phyloP scores from a whole-genome alignment of 64 coral and sea anemone species.

The Platygyra sinensis region DNA sequence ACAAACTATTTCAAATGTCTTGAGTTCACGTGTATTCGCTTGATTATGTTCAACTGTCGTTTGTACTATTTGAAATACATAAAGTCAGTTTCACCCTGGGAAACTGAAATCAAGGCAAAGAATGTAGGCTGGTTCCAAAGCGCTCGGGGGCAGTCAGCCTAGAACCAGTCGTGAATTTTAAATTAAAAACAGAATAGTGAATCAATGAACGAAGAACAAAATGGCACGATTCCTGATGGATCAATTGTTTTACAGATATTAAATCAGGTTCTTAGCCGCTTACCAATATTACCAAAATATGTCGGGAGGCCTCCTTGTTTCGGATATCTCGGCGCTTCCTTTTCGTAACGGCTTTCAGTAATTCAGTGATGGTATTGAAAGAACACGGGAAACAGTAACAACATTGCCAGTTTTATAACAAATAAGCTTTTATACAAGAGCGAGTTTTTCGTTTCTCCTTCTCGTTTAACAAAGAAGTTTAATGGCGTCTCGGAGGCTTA shows the following conservation, averaged over 20 bases:
- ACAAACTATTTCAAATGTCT: neutral
- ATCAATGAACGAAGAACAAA: neutral
- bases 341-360: too few species aligned
- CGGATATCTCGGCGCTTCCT: too few species aligned
- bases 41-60: neutral
- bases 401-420: too few species aligned
- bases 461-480: too few species aligned
- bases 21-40: neutral
- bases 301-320: too few species aligned
- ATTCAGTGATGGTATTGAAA: too few species aligned
- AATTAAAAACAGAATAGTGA: neutral
- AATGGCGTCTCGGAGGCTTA: too few species aligned
- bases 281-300: neutral
- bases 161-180: neutral
- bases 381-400: too few species aligned
- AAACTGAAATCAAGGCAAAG: neutral
- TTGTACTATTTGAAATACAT: neutral
- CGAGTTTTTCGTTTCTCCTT: too few species aligned
- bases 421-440: too few species aligned
- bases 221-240: neutral
- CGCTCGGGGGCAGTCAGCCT: neutral
- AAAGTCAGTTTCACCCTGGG: slow-evolving; percentile 2
- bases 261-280: neutral
- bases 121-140: slow-evolving; percentile 4
- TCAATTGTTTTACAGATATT: neutral